Percentiles rank a stretch among this genome's conserved stretches.
Evolutionary conservation across 2,113 vertebrate genomes (phyloP).

Genomic region (Halichoerus grypus): DNA sequence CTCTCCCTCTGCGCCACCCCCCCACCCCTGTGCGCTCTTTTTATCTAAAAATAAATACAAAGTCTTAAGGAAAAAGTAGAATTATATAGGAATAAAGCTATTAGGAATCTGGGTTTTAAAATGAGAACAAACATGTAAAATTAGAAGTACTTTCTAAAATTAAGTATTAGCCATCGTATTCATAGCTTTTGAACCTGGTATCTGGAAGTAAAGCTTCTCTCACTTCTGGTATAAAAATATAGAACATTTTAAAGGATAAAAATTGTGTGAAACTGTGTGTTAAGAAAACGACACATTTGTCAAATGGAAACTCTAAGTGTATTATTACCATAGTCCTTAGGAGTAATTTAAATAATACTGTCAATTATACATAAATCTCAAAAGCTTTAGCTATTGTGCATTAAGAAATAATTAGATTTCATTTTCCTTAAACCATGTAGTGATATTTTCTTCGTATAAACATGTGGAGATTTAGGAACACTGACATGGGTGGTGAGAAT

Average conservation of each 20-base stretch:
- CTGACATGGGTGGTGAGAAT: neutral
- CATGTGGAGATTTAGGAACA: neutral
- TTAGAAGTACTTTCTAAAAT: conserved; percentile 19
- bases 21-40: neutral
- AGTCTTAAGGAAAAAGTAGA: neutral
- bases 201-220: neutral
- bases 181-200: neutral
- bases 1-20: neutral
- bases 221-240: neutral
- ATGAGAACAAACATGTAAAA: neutral
- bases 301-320: conserved; percentile 45
- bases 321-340: conserved; percentile 38
- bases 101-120: neutral
- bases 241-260: conserved; percentile 46
- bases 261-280: conserved; percentile 19
- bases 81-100: conserved; percentile 8
- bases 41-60: neutral
- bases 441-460: conserved; percentile 40
- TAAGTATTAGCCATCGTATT: neutral
- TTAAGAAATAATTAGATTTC: conserved; percentile 58
- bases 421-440: conserved; percentile 38
- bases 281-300: conserved; percentile 53
- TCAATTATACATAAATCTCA: conserved; percentile 24
- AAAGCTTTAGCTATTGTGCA: conserved; percentile 19
- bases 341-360: conserved; percentile 58